Percentiles rank a stretch among this genome's conserved stretches.
phyloP scores from a whole-genome alignment of 2,888 invertebrate genomes.

The Monochamus alternatus region DNA sequence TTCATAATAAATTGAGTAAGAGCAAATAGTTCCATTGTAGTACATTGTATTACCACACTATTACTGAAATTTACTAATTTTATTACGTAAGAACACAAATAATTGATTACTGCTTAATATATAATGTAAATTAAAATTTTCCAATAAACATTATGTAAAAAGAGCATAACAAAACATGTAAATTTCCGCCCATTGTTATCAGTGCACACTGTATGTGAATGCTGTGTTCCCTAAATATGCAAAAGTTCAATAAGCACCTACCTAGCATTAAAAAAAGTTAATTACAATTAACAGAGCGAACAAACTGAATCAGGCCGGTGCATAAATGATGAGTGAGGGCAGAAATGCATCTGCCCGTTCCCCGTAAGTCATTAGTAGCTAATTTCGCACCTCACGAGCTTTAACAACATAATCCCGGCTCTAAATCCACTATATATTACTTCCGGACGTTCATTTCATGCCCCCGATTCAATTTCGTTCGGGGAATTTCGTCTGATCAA shows the following conservation, averaged over 20 bases:
- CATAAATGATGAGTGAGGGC: slow-evolving; percentile 39
- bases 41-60: too few species aligned
- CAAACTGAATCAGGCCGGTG: slow-evolving; percentile 27
- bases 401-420: slow-evolving; percentile 64
- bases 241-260: neutral
- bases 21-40: too few species aligned
- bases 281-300: slow-evolving; percentile 17
- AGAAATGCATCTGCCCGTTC: slow-evolving; percentile 39
- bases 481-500: too few species aligned
- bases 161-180: too few species aligned
- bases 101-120: too few species aligned
- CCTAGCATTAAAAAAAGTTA: slow-evolving; percentile 7
- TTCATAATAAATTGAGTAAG: too few species aligned
- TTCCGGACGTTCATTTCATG: slow-evolving; percentile 54
- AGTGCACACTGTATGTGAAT: too few species aligned
- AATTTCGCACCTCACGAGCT: slow-evolving; percentile 67
- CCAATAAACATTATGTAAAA: too few species aligned
- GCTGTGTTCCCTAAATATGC: neutral
- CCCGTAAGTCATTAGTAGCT: slow-evolving; percentile 61
- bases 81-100: too few species aligned
- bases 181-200: too few species aligned
- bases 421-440: slow-evolving; percentile 57
- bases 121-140: too few species aligned
- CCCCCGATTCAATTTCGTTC: slow-evolving; percentile 52
- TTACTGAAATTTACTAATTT: too few species aligned